A percentile compares a stretch with the other conserved stretches of the same genome.
Evolutionary conservation across 2,113 vertebrate genomes (phyloP).

Genomic region (Perognathus longimembris): DNA sequence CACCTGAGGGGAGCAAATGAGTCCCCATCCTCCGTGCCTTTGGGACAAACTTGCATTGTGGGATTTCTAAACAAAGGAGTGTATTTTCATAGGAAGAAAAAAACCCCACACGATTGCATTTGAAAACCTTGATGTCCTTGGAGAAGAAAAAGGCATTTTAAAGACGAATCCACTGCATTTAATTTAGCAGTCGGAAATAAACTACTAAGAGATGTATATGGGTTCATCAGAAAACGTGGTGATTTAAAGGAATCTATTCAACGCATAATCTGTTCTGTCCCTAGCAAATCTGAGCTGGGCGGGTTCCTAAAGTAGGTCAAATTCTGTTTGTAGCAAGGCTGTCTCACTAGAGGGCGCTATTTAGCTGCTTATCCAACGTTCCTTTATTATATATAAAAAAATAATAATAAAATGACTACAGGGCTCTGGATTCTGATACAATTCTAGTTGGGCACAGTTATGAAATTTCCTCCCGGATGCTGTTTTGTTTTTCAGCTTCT

Average conservation of each 20-base stretch:
- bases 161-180: background rate
- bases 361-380: conserved; percentile 74
- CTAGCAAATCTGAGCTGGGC: background rate
- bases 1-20: background rate
- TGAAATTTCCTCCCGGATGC: conserved; percentile 83
- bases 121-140: conserved; percentile 11
- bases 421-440: conserved; percentile 75
- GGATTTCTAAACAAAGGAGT: conserved; percentile 72
- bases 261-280: conserved; percentile 3
- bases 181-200: background rate
- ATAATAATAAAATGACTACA: conserved; percentile 13
- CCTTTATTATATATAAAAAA: conserved; percentile 43
- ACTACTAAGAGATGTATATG: background rate
- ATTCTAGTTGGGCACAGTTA: conserved; percentile 79
- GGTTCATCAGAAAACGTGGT: background rate
- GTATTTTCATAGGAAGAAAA: conserved; percentile 1
- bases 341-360: conserved; percentile 86
- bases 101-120: background rate
- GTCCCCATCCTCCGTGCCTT: background rate
- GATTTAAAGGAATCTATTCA: background rate
- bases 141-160: background rate
- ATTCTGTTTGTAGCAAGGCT: background rate
- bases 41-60: conserved; percentile 6
- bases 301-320: conserved; percentile 24
- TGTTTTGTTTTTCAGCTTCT: conserved; percentile 86